Base-by-base conservation (phyloP, 1,140 invertebrate species). In the Araneus ventricosus region DNA sequence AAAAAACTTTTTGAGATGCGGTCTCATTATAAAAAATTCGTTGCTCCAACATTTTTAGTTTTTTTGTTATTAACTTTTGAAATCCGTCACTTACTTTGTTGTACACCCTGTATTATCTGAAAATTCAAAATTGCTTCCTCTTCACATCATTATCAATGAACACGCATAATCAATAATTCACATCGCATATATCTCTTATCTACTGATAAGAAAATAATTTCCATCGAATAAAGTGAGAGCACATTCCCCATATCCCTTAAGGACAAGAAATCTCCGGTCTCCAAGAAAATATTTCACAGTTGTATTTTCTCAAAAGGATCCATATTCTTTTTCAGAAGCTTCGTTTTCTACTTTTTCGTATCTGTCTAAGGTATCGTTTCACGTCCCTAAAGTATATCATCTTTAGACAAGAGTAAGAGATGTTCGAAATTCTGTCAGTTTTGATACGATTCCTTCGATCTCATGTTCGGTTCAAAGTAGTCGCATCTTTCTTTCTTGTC, bases 341-440 rank as follows among this genome's bases (percentile, higher is more conserved):
- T 34, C 70, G 34, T 75, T 34, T 75, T 34, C 30, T 75, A 27
- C 27, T 70, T 70, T 70, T 70, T 70, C 20, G 34, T 37, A 34
- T 34, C 34, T 22, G 14, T 20, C 5, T 20, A 37, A 37, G 27
- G 30, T 75, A 75, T 37, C 70, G 70, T 37, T 75, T 75, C 30
- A 37, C 20, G 37, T 75, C 27, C 70, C 30, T 10, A 20, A 27
- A 37, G 34, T 30, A 37, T 75, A 34, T 75, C 70, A 75, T 75
- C 70, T 75, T 20, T 4, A 75, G 70, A 75, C 14, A 75, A 75
- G 70, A 75, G 70, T 20, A 37, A 22, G 70, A 75, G 34, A 34
- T 75, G 70, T 75, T 75, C 34, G 20, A 75, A 75, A 37, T 75
- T 34, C 70, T 75, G 70, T 75, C 70, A 75, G 27, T 75, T 34